Evolutionary conservation across 2,797 vertebrate species (phyloP).

Genomic region (Argya squamiceps): DNA sequence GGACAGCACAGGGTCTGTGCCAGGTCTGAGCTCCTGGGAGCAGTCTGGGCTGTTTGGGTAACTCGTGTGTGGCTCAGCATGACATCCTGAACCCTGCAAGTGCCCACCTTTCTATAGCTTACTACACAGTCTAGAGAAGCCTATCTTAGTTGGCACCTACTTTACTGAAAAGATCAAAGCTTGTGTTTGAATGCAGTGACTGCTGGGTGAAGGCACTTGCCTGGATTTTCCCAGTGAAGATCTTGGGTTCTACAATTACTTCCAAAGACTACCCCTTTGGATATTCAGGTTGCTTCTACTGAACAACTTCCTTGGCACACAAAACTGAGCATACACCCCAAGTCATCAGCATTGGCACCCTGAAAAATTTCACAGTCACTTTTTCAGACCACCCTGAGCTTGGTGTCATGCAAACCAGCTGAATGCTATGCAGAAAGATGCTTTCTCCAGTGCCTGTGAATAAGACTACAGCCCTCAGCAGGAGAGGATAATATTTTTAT

Average conservation of each 20-base stretch:
- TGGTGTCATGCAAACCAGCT: neutral
- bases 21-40: neutral
- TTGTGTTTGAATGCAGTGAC: neutral
- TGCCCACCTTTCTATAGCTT: neutral
- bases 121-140: neutral
- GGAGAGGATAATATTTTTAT: neutral
- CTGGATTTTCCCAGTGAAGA: neutral
- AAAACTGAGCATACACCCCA: neutral
- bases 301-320: neutral
- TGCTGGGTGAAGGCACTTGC: neutral
- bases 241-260: neutral
- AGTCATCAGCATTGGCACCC: rapidly evolving
- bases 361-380: neutral
- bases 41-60: neutral
- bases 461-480: neutral
- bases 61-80: neutral
- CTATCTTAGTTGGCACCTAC: neutral
- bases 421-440: neutral
- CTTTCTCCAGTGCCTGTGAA: neutral
- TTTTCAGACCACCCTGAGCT: neutral
- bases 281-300: neutral
- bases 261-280: neutral
- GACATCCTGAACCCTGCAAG: neutral
- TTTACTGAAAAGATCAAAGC: neutral
- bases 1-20: rapidly evolving